Evolutionary conservation across 2,888 invertebrate species (phyloP), one percentile per base, ranked within the genome.

Genomic region (Fragum fragum): DNA sequence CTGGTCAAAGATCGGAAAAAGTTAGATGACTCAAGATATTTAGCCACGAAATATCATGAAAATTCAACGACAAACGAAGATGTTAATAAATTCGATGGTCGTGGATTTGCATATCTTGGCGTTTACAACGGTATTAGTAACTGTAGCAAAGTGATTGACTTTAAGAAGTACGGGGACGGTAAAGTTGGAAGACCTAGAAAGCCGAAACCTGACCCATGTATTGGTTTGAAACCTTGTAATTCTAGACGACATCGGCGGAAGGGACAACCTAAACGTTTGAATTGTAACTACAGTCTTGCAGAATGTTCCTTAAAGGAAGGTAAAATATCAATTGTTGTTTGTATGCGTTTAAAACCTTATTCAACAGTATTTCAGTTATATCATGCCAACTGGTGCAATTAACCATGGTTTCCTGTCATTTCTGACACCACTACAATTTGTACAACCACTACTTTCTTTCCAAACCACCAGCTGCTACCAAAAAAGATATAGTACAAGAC

Each of bases 151-250:
- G 72, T 55, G 3, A 72, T 72, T 36, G 72, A 72, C 32, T 23
- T 72, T 1, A 72, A 57, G 55, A 23, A 16, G 32, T 57, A 53
- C 16, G 26, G 52, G 28, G 72, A 55, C 5, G 23, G 53, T 6
- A 72, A 72, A 29, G 72, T 53, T 57, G 72, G 72, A 36, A 14
- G 72, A 55, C 72, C 72, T 11, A 16, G 57, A 57, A 72, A 72
- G 29, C 53, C 26, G 0, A 29, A 55, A 9, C n/a, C n/a, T 23
- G 69, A 47, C 9, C 14, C 5, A 14, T 5, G 5, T n/a, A n/a
- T 47, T 14, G 47, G n/a, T n/a, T 16, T 53, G 16, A 26, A 29
- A 52, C 11, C 28, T 14, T 53, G 29, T 7, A 72, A 23, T 23
- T 39, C 55, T 0, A 72, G 57, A 57, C 55, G 32, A 29, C 26